Conservation (phyloP, 2,113 vertebrate genomes). For the Toxotes chatareus region DNA sequence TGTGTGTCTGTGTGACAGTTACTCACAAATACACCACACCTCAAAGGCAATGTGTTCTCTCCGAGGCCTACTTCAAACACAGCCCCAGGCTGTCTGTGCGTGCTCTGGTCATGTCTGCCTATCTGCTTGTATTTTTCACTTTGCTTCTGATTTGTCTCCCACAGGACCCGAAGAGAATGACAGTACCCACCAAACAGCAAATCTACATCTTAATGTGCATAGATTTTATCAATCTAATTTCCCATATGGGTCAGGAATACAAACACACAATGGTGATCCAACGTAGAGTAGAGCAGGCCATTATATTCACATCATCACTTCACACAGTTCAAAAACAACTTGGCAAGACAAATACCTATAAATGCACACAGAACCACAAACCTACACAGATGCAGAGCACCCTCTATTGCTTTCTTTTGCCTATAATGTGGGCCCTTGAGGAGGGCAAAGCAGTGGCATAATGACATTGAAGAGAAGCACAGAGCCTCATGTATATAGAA, state of each 20-base stretch:
- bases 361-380: constrained; percentile 36
- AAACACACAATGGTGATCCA: constrained; percentile 47
- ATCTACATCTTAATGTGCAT: constrained; percentile 67
- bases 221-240: constrained; percentile 72
- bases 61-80: constrained; percentile 73
- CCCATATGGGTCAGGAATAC: constrained; percentile 59
- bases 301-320: constrained; percentile 33
- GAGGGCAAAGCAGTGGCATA: constrained; percentile 66
- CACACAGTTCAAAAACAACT: constrained; percentile 13
- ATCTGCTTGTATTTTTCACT: constrained; percentile 52
- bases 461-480: constrained; percentile 81
- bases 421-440: constrained; percentile 60
- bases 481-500: constrained; percentile 61
- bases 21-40: constrained; percentile 63
- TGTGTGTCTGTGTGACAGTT: constrained; percentile 73
- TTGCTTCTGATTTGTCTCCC: constrained; percentile 65
- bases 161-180: constrained; percentile 46
- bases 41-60: constrained; percentile 69
- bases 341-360: constrained; percentile 44
- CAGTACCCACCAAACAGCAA: constrained; percentile 55
- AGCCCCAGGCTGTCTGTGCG: constrained; percentile 64
- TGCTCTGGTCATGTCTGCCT: constrained; percentile 71
- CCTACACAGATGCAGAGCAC: constrained; percentile 30
- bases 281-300: constrained; percentile 36
- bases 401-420: constrained; percentile 36